Base-by-base conservation (phyloP, 2,888 invertebrate genomes). In the Strigamia crassipes region DNA sequence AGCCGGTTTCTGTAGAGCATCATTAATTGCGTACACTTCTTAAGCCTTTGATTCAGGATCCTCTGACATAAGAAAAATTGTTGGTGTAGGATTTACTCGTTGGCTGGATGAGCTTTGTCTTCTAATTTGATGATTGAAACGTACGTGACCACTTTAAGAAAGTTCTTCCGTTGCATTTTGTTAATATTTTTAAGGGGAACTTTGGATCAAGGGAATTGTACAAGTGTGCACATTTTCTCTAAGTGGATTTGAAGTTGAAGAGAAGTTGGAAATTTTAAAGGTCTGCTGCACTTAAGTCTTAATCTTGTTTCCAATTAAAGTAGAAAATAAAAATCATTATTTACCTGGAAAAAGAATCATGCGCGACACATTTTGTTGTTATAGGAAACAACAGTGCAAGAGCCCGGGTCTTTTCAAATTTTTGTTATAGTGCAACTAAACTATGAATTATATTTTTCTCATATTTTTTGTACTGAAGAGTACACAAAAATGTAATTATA, bases 111-210 rank as follows among this genome's bases (percentile, higher is more conserved):
- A 56, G 56, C 56, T 56, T 56, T 56, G 73, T 31, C 31, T 73
- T 27, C 27, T 23, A 73, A 73, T 73, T 31, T 73, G 73, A 73
- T 73, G 73, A 73, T 73, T 73, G 73, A 73, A 73, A 73, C 23
- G 73, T 73, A 73, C 73, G 73, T 73, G 73, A 73, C 73, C 73
- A 73, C 73, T 73, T 73, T 73, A 73, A 73, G 27, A 31, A 73
- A 73, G 12, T 73, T 31, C 31, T 23, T 31, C 13, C 23, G 73
- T 73, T 73, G 73, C 31, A 23, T 73, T 73, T 73, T 73, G 27
- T 73, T 73, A 73, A 73, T 73, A 73, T 31, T 23, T 73, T 73
- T 73, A 73, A 31, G 31, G 56, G 18, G 18, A 56, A 73, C 23
- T 73, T 13, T 31, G 31, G 73, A 73, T 73, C 73, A 27, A 15